Evolutionary conservation across 2,113 vertebrate species (phyloP).

Genomic region (Lophochroa leadbeateri): DNA sequence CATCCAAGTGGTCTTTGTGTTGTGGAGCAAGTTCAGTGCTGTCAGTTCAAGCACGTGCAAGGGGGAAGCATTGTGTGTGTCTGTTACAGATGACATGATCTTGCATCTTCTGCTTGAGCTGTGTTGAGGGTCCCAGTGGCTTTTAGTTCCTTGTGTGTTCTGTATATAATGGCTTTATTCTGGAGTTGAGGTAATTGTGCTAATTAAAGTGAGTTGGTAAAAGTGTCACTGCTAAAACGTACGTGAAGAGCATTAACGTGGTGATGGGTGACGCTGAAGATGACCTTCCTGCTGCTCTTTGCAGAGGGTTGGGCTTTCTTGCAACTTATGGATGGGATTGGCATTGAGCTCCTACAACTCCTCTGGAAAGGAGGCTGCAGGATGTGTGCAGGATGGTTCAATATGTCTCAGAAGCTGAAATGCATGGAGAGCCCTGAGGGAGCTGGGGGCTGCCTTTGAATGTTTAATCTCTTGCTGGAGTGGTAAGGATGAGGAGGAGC

Average conservation of each 20-base stretch:
- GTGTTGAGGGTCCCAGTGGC: neutral
- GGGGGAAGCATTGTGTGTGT: neutral
- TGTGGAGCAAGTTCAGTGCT: neutral
- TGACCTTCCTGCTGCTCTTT: neutral
- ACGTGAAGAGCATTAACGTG: neutral
- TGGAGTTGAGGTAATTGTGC: neutral
- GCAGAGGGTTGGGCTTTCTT: neutral
- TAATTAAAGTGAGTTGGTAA: neutral
- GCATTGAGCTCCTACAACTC: neutral
- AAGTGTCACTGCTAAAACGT: neutral
- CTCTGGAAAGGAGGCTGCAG: neutral
- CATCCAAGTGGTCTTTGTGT: accelerated
- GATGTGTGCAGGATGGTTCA: neutral
- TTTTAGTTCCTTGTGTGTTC: neutral
- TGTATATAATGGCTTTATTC: neutral
- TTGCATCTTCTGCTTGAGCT: neutral
- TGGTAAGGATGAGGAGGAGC: neutral
- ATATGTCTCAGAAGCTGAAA: neutral
- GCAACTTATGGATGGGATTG: neutral
- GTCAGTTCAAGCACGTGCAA: neutral
- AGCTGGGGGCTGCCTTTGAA: neutral
- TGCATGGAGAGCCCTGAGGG: neutral
- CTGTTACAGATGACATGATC: accelerated
- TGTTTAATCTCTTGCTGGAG: neutral
- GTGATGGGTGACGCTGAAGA: neutral